phyloP scores from a whole-genome alignment of 2,113 vertebrate genomes.

The Podarcis raffonei region DNA sequence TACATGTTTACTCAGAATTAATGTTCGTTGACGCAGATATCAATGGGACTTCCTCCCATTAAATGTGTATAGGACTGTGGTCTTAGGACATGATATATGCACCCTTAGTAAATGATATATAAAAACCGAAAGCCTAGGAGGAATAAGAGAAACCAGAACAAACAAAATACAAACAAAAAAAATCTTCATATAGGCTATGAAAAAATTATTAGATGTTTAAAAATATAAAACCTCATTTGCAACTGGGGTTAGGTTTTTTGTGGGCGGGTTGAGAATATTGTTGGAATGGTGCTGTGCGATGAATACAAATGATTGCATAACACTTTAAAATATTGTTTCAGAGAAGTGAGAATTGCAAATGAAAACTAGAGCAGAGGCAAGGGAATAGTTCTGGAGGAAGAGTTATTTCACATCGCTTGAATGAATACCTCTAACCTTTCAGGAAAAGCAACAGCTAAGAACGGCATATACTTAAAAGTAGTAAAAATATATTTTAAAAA shows the following conservation, averaged over 20 bases:
- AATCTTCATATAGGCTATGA: constrained; percentile 35
- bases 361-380: constrained; percentile 17
- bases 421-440: background rate
- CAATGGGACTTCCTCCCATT: background rate
- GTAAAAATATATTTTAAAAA: background rate
- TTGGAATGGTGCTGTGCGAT: constrained; percentile 17
- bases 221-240: constrained; percentile 53
- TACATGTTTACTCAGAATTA: background rate
- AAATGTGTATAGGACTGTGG: background rate
- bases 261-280: constrained; percentile 46
- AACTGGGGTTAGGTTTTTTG: background rate
- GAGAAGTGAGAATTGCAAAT: constrained; percentile 43
- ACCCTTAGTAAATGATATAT: background rate
- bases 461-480: constrained; percentile 26
- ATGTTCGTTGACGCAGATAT: background rate
- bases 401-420: constrained; percentile 17
- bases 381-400: constrained; percentile 30
- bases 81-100: background rate
- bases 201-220: constrained; percentile 51
- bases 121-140: constrained; percentile 21
- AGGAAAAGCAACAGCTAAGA: background rate
- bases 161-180: background rate
- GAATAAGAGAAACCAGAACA: constrained; percentile 11
- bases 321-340: constrained; percentile 33
- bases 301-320: constrained; percentile 47